Percentiles rank a stretch among this genome's conserved stretches.
Evolutionary conservation across 2,888 invertebrate genomes (phyloP).

Genomic region (Trichogramma evanescens): DNA sequence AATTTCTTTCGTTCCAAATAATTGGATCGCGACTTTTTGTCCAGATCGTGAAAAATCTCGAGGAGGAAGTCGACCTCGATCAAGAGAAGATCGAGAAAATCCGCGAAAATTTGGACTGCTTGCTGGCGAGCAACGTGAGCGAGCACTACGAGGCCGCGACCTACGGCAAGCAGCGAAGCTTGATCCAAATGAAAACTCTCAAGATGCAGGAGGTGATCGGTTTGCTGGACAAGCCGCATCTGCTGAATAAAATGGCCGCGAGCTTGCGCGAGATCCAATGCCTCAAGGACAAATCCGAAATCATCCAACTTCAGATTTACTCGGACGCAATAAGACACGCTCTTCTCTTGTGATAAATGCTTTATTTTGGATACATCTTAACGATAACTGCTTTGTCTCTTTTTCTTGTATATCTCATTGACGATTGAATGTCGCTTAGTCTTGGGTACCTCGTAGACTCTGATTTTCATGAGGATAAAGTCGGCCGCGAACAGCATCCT

Average conservation of each 20-base stretch:
- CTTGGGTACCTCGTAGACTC: slow-evolving; percentile 24
- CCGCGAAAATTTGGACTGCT: neutral
- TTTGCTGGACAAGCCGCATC: slow-evolving; percentile 20
- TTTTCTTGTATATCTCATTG: too few species aligned
- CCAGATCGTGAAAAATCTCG: slow-evolving; percentile 26
- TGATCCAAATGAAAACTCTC: slow-evolving; percentile 18
- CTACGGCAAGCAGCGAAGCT: slow-evolving; percentile 15
- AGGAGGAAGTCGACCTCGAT: slow-evolving; percentile 20
- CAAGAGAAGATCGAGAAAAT: slow-evolving; percentile 11
- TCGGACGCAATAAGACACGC: neutral
- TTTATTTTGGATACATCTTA: too few species aligned
- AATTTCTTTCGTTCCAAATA: neutral
- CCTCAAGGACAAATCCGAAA: slow-evolving; percentile 12
- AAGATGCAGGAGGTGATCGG: slow-evolving; percentile 19
- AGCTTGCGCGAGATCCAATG: slow-evolving; percentile 15
- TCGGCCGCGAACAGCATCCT: slow-evolving; percentile 26
- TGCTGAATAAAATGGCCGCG: slow-evolving; percentile 23
- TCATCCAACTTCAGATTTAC: slow-evolving; percentile 1
- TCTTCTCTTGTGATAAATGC: too few species aligned
- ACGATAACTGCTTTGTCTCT: too few species aligned
- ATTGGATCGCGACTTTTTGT: neutral
- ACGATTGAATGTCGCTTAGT: neutral
- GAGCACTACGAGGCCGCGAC: slow-evolving; percentile 14
- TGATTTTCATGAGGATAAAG: slow-evolving; percentile 30
- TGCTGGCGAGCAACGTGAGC: slow-evolving; percentile 5